Conservation (phyloP, 1,140 invertebrate genomes). For the Cotesia glomerata region DNA sequence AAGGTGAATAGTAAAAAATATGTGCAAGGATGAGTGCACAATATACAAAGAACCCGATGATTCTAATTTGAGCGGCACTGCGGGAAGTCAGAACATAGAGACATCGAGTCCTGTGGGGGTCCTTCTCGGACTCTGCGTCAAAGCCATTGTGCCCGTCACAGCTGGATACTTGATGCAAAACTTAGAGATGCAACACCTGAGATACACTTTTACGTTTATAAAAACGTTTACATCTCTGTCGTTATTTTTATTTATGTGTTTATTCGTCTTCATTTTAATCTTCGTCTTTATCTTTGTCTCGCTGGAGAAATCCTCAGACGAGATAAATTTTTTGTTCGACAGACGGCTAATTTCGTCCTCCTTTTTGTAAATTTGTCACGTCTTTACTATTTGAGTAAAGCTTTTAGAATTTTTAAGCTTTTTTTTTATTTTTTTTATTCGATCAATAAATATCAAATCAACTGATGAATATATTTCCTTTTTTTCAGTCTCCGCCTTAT, state of each 20-base stretch:
- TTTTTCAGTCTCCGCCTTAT: too few relatives aligned
- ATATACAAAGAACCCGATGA: conserved; percentile 8
- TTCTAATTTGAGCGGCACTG: conserved; percentile 23
- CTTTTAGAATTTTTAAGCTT: too few relatives aligned
- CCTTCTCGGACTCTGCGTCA: conserved; percentile 13
- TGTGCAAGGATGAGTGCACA: background rate
- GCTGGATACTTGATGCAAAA: conserved; percentile 7
- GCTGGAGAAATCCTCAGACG: too few relatives aligned
- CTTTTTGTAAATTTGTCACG: too few relatives aligned
- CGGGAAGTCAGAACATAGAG: conserved; percentile 25
- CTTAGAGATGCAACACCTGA: background rate
- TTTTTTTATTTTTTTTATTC: too few relatives aligned
- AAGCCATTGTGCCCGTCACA: conserved; percentile 18
- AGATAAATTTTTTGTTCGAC: too few relatives aligned
- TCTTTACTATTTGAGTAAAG: too few relatives aligned
- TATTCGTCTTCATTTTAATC: too few relatives aligned
- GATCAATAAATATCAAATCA: too few relatives aligned
- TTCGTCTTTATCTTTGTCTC: too few relatives aligned
- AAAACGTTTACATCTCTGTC: background rate
- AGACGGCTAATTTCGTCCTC: too few relatives aligned
- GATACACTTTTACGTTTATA: background rate
- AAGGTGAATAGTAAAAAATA: background rate
- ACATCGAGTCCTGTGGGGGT: conserved; percentile 26
- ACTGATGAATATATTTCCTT: too few relatives aligned
- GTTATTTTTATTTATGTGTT: background rate